Evolutionary conservation across 2,113 vertebrate genomes (phyloP).

Genomic region (Nibea albiflora): DNA sequence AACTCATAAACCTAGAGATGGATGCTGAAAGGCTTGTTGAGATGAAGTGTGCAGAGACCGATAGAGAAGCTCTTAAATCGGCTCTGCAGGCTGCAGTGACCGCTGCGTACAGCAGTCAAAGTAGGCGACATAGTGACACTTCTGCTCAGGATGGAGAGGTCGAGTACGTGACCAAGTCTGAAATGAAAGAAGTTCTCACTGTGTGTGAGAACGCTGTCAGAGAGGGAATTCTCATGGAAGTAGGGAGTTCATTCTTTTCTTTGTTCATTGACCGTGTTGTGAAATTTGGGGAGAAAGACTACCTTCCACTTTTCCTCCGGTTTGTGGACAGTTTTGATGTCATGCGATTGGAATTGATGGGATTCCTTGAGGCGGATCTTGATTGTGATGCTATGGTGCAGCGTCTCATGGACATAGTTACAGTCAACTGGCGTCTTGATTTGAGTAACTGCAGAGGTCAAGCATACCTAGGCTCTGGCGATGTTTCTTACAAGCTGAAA

Average conservation of each 20-base stretch:
- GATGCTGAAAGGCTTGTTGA: slow-evolving; percentile 81
- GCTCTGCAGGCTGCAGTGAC: slow-evolving; percentile 80
- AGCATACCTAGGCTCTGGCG: slow-evolving; percentile 92
- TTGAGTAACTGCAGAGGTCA: slow-evolving; percentile 95
- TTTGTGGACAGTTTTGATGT: slow-evolving; percentile 95
- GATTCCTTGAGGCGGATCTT: slow-evolving; percentile 90
- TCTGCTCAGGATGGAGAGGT: slow-evolving; percentile 76
- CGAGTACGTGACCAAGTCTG: slow-evolving; percentile 85
- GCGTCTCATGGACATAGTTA: slow-evolving; percentile 88
- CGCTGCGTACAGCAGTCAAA: slow-evolving; percentile 76
- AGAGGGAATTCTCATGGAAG: slow-evolving; percentile 91
- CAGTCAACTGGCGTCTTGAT: slow-evolving; percentile 91
- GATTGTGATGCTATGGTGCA: slow-evolving; percentile 86
- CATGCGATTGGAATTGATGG: slow-evolving; percentile 91
- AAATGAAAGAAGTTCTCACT: slow-evolving; percentile 92
- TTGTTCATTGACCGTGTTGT: slow-evolving; percentile 92
- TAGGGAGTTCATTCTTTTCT: slow-evolving; percentile 93
- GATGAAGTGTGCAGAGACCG: slow-evolving; percentile 82
- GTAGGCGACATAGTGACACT: slow-evolving; percentile 47
- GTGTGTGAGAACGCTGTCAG: slow-evolving; percentile 91
- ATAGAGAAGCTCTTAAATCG: slow-evolving; percentile 83
- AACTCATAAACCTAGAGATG: slow-evolving; percentile 81
- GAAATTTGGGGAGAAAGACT: slow-evolving; percentile 89
- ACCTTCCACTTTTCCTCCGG: slow-evolving; percentile 90
- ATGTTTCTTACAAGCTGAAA: slow-evolving; percentile 94